These are phyloP conservation scores for Chamaea fasciata DNA, from an alignment of 2,113 vertebrate species.

Conservation along the genomic window DNA sequence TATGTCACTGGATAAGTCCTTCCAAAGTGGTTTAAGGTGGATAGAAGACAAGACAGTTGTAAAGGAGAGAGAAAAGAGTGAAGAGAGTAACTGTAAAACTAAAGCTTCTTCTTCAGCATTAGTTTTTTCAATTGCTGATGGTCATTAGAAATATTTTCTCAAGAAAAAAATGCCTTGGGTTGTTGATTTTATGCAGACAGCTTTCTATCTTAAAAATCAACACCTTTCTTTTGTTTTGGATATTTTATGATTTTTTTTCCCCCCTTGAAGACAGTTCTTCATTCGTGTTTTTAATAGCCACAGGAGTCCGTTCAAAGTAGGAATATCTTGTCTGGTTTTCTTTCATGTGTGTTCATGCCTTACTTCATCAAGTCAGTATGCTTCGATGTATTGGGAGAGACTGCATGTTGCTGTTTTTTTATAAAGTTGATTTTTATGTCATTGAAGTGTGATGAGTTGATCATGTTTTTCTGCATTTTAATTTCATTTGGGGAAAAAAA, in stretches of 20 bases:
- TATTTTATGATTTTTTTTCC: neutral
- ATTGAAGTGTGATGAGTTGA: neutral
- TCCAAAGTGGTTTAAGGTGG: neutral
- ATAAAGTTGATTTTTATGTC: neutral
- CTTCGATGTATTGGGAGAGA: neutral
- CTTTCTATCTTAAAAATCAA: neutral
- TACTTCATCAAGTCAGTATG: neutral
- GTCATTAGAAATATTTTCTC: neutral
- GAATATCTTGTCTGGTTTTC: neutral
- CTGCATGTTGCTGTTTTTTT: neutral
- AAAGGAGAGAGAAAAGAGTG: neutral
- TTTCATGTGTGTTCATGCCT: neutral
- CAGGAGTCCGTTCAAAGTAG: neutral
- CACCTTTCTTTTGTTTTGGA: neutral
- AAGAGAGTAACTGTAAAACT: neutral
- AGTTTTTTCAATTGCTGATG: neutral
- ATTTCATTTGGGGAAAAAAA: neutral
- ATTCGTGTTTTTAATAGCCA: neutral
- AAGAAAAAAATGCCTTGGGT: neutral
- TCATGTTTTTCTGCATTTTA: conserved; percentile 44
- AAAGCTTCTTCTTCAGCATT: neutral
- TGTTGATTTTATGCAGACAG: neutral
- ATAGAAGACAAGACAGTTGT: neutral
- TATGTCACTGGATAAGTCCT: neutral
- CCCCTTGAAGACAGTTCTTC: neutral